Conservation (phyloP, 1,140 invertebrate species). For the Bombus difficillimus region DNA sequence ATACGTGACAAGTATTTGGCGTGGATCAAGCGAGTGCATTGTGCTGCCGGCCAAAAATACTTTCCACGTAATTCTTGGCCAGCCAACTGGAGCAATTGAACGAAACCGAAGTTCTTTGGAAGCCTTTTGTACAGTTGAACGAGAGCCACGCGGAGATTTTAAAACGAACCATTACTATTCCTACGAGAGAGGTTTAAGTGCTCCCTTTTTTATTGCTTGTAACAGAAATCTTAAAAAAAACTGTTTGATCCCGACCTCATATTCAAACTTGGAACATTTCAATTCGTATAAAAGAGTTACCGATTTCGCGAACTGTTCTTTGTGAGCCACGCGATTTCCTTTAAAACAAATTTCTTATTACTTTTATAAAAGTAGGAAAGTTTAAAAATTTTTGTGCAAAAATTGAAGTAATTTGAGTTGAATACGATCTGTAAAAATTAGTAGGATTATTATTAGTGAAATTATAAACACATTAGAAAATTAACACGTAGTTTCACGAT, state of each 20-base stretch:
- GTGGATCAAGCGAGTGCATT: slow-evolving; percentile 22
- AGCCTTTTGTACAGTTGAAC: slow-evolving; percentile 17
- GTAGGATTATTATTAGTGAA: too few relatives aligned
- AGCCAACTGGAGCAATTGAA: slow-evolving; percentile 9
- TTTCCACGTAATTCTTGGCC: slow-evolving; percentile 26
- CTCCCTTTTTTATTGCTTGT: not conserved
- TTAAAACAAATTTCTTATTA: not conserved
- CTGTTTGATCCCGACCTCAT: not conserved
- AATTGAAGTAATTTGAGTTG: too few relatives aligned
- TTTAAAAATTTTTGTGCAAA: not conserved
- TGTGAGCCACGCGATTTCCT: not conserved
- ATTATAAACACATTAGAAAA: too few relatives aligned
- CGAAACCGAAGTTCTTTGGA: slow-evolving; percentile 22
- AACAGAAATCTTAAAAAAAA: not conserved
- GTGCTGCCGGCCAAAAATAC: slow-evolving; percentile 36
- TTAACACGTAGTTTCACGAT: too few relatives aligned
- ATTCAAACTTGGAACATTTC: not conserved
- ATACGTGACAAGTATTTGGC: slow-evolving; percentile 61
- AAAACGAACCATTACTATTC: slow-evolving; percentile 20
- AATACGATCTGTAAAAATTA: too few relatives aligned
- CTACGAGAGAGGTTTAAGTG: not conserved
- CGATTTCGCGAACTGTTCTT: not conserved
- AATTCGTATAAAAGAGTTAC: not conserved
- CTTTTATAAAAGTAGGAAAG: not conserved
- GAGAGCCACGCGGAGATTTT: slow-evolving; percentile 29